A percentile compares a stretch with the other conserved stretches of the same genome.
phyloP scores from a whole-genome alignment of 2,888 invertebrate genomes.

The Asteroscopus sphinx region DNA sequence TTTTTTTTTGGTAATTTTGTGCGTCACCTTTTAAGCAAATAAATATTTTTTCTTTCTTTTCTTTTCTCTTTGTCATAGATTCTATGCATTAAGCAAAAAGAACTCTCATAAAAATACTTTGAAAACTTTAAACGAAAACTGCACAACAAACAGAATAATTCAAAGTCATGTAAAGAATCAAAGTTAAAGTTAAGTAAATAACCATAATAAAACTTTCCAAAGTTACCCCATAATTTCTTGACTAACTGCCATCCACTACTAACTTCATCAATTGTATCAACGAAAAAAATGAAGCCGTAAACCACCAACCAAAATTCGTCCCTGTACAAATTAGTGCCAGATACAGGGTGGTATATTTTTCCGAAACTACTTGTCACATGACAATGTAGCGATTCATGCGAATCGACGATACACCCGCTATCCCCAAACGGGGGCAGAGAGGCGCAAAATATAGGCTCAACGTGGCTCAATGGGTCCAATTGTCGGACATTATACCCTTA shows the following conservation, averaged over 20 bases:
- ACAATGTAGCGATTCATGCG: conserved; percentile 79
- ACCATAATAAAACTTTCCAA: conserved; percentile 17
- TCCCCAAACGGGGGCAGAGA: conserved; percentile 73
- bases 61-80: no score
- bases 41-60: no score
- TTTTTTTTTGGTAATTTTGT: no score
- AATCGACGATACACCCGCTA: conserved; percentile 61
- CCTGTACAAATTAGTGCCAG: conserved; percentile 83
- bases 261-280: conserved; percentile 4
- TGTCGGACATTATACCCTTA: conserved; percentile 59
- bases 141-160: conserved; percentile 5
- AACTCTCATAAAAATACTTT: no score
- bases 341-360: conserved; percentile 86
- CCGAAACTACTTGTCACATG: conserved; percentile 81
- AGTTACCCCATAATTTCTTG: conserved; percentile 16
- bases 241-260: conserved; percentile 1
- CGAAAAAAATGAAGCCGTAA: neutral
- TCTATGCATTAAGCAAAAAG: no score
- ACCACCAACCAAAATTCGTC: conserved; percentile 61
- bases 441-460: conserved; percentile 73
- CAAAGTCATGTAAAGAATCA: conserved; percentile 5
- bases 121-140: no score
- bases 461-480: conserved; percentile 54
- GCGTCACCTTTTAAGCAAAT: no score
- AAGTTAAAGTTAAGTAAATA: neutral